Percentiles rank a stretch among this genome's conserved stretches.
phyloP scores from a whole-genome alignment of 2,113 vertebrate species.

The Scartelaos histophorus region DNA sequence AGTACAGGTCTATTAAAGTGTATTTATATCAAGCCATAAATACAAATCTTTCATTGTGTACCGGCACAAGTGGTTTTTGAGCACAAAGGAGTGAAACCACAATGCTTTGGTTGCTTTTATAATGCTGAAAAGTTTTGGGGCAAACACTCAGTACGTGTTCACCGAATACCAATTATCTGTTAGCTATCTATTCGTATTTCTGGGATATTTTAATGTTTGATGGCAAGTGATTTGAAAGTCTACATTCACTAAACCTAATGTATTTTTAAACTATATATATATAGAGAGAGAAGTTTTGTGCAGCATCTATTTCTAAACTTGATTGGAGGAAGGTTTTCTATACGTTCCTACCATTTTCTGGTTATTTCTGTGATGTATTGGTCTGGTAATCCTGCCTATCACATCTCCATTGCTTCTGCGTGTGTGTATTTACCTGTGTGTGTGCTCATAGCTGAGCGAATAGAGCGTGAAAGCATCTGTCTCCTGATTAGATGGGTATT shows the following conservation, averaged over 20 bases:
- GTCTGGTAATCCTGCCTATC: neutral
- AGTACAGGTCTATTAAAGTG: neutral
- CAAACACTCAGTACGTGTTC: conserved; percentile 38
- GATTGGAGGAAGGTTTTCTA: neutral
- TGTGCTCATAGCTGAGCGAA: conserved; percentile 56
- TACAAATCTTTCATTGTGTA: neutral
- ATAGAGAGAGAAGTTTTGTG: neutral
- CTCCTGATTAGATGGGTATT: conserved; percentile 68
- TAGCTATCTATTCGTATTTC: conserved; percentile 3
- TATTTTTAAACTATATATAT: neutral
- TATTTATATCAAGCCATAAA: conserved; percentile 30
- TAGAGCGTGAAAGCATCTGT: conserved; percentile 68
- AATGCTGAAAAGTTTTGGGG: conserved; percentile 37
- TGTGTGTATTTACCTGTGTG: neutral
- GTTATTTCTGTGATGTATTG: neutral
- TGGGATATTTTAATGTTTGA: neutral
- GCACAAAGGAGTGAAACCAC: conserved; percentile 49
- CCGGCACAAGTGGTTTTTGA: conserved; percentile 23
- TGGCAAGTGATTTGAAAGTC: neutral
- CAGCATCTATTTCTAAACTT: neutral
- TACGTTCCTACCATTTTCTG: neutral
- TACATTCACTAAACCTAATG: neutral
- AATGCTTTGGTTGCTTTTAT: conserved; percentile 35
- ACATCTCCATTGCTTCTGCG: neutral
- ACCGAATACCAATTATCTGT: conserved; percentile 39